Base-by-base conservation (phyloP, 2,888 invertebrate species). In the Ariolimax columbianus region DNA sequence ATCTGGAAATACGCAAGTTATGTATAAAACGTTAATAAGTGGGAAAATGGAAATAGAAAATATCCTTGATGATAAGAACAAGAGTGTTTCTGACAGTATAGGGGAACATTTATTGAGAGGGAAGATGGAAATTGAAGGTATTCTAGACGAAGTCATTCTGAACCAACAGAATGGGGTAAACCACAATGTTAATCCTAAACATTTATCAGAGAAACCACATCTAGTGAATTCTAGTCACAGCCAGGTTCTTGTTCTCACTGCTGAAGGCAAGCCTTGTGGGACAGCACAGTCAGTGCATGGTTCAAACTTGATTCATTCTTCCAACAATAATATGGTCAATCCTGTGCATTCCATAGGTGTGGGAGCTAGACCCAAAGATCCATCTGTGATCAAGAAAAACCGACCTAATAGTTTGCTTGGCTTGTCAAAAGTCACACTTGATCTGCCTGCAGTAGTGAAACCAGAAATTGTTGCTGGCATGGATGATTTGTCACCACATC, bases 301-400 rank as follows among this genome's bases (percentile, higher is more conserved):
- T 68, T n/a, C 68, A 47, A 51, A 68, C 51, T 77, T 68, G 23
- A 19, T 38, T 2, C 38, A 82, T 55, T 68, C 83, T 40, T 66
- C 68, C 36, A 70, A n/a, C 63, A 55, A 40, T 36, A 55, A 47
- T 23, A 47, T 40, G 14, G 77, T 68, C 59, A 87, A 85, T 47
- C 78, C 82, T 26, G 70, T 78, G n/a, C 80, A 73, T 23, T 66
- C 38, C 23, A 78, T 86, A 40, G 89, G 89, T 38, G 80, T 86
- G 68, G 91, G 91, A 66, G 91, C 91, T 26, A 87, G 91, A 43
- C 92, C 92, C 7, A 92, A 92, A 87, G 92, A 91, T 63, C 88
- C 87, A 70, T 82, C 86, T 30, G 87, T 87, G n/a, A 83, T 88
- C 66, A 91, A 90, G 83, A 88, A 87, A 73, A 89, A 89, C 66